phyloP scores from a whole-genome alignment of 2,888 invertebrate species.

The Harpalus rufipes region DNA sequence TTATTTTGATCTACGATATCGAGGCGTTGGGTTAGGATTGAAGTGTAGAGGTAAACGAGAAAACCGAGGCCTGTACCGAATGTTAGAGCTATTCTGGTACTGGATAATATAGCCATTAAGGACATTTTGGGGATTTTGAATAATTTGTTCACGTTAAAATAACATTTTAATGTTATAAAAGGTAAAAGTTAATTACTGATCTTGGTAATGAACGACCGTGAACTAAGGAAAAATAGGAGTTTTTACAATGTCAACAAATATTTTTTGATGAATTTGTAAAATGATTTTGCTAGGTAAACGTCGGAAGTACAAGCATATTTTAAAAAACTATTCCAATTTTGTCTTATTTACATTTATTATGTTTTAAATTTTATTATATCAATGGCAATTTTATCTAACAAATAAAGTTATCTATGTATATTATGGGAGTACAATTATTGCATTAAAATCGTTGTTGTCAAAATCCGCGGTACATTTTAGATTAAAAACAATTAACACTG shows the following conservation, averaged over 20 bases:
- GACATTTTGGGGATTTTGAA: constrained; percentile 65
- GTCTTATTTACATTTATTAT: background rate
- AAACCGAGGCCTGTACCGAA: constrained; percentile 84
- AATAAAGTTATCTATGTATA: too few relatives aligned
- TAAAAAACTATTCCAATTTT: background rate
- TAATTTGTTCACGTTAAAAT: background rate
- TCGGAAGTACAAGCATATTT: background rate
- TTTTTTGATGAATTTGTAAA: constrained; percentile 14
- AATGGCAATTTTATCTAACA: too few relatives aligned
- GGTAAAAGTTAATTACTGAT: background rate
- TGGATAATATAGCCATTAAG: constrained; percentile 77
- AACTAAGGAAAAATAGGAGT: background rate
- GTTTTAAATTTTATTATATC: too few relatives aligned
- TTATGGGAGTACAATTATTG: too few relatives aligned
- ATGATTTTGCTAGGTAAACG: constrained; percentile 10
- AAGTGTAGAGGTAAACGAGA: constrained; percentile 82
- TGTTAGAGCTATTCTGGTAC: constrained; percentile 83
- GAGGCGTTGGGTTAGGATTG: constrained; percentile 82
- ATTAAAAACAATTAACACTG: too few relatives aligned
- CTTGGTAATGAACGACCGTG: constrained; percentile 24
- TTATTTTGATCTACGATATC: constrained; percentile 85
- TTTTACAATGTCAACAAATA: background rate
- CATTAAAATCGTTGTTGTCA: too few relatives aligned
- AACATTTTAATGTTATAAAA: background rate
- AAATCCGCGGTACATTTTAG: too few relatives aligned